Base-by-base conservation (phyloP, 2,113 vertebrate genomes). In the Strigops habroptila region DNA sequence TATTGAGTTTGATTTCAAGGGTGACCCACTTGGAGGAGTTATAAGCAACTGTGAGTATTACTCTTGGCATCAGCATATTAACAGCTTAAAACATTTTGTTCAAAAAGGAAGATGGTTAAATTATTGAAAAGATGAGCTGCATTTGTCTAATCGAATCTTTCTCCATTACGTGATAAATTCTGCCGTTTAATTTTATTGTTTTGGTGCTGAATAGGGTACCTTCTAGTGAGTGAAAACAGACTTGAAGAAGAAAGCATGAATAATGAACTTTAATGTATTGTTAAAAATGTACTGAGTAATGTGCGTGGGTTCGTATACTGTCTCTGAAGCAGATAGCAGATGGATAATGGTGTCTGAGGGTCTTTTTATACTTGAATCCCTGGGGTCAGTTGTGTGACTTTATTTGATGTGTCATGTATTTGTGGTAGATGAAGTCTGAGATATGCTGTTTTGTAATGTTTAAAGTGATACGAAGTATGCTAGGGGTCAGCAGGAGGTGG, bases 1-100 rank as follows among this genome's bases (percentile, higher is more conserved):
- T 97, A 99, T 99, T 51, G 99, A 99, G 95, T 99, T 99, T 98
- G 99, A 99, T 97, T 99, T 99, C 97, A 99, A 99, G 98, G 99
- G 99, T 35, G 99, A 99, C 94, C 99, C 99, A 4, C 97, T 99
- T 82, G 99, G 99, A 75, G 99, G 99, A 97, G 99, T 99, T 94
- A 99, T 99, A 98, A 99, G 99, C 97, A 99, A 99, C 98, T 99
- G 99, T 99, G 97, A 99, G 99, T 99, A 97, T 96, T 89, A 60
- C 39, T 69, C 33, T 68, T 55, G 12, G 10, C 65, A 69, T 53
- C 41, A 51, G 33, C 33, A 6, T 70, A 21, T 87, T 80, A 59
- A 64, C 30, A 77, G 55, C 68, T 91, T 62, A 44, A 92, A 91
- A 28, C 24, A 44, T 49, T 94, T 84, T 63, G 6, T 55, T 31